Evolutionary conservation across 2,888 invertebrate species (phyloP).

Genomic region (Oscheius sp.): DNA sequence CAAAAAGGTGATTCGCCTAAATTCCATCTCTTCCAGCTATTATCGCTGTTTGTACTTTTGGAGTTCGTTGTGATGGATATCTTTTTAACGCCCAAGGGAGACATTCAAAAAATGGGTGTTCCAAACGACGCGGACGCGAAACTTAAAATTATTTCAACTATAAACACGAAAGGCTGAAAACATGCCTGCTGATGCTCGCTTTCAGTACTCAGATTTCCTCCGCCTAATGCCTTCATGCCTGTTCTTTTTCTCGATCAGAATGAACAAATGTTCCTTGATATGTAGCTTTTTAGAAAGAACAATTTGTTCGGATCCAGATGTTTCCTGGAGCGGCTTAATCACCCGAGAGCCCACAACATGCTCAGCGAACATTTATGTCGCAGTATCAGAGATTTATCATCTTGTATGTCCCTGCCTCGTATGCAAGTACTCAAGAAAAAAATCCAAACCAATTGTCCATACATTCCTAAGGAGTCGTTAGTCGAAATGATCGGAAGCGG

Average conservation of each 20-base stretch:
- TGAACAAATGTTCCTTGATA: slow-evolving; percentile 15
- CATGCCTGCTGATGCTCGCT: background rate
- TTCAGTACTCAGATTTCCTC: slow-evolving; percentile 20
- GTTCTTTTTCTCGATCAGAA: background rate
- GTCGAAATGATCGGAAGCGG: slow-evolving; percentile 31
- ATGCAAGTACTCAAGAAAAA: background rate
- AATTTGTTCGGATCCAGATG: slow-evolving; percentile 33
- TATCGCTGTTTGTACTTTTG: too few relatives aligned
- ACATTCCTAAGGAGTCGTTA: slow-evolving; percentile 7
- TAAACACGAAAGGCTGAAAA: background rate
- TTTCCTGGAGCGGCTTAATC: slow-evolving; percentile 20
- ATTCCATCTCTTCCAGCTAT: too few relatives aligned
- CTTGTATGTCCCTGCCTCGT: too few relatives aligned
- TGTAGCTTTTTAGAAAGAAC: slow-evolving; percentile 19
- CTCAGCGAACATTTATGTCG: slow-evolving; percentile 3
- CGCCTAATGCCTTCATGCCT: slow-evolving; percentile 16
- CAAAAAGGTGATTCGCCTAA: too few relatives aligned
- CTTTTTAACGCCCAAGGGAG: too few relatives aligned
- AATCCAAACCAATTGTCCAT: background rate
- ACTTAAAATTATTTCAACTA: background rate
- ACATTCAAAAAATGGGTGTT: too few relatives aligned
- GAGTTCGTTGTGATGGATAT: too few relatives aligned
- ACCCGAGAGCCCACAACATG: slow-evolving; percentile 33
- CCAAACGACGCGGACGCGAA: too few relatives aligned
- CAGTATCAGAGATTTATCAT: too few relatives aligned